Evolutionary conservation across 37 sponge, comb jelly and placozoan genomes (phyloP), one percentile per base, ranked within the genome.

Genomic region (Trichoplax adhaerens): DNA sequence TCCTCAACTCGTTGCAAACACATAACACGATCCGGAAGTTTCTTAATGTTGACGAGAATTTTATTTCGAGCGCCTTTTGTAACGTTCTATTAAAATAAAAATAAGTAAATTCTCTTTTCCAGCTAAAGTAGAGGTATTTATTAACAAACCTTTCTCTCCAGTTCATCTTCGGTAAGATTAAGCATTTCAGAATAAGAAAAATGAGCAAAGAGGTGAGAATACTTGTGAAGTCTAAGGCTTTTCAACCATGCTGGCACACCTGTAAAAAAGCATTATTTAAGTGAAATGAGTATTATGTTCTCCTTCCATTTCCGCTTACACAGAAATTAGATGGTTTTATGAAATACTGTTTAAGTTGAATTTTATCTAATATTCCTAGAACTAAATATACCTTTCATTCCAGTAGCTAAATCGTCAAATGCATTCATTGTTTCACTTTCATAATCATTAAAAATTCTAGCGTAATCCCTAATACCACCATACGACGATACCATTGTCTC

Each of bases 211-310:
- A 94, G 55, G 48, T 82, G 66, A 70, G 86, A 83, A 65, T 94
- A 94, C 69, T 93, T 93, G 80, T 93, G 94, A 5, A 93, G 78
- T 54, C 94, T 72, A 10, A 93, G 80, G 65, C 77, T 60, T 76
- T 93, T 93, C 56, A 93, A 61, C 94, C 94, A 93, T 29, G 53
- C 12, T 4, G 86, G 87, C 51, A 93, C 86, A 62, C 88, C 94
- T 93, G 69, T 46, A 66, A 55, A 56, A 29, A 29, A 29, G 29
- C 29, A 29, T 29, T 29, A 29, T 29, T 29, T 29, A 29, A 29
- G 29, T 29, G 29, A 29, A 29, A 29, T 29, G 29, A 29, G 29
- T 29, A 29, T 29, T 29, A 29, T 29, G 29, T 29, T 29, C 29
- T 29, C 29, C 29, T 29, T 29, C 29, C 29, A 29, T 29, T 29